Percentiles rank a stretch among this genome's conserved stretches.
Evolutionary conservation across 2,797 vertebrate genomes (phyloP).

Genomic region (Dallia pectoralis): DNA sequence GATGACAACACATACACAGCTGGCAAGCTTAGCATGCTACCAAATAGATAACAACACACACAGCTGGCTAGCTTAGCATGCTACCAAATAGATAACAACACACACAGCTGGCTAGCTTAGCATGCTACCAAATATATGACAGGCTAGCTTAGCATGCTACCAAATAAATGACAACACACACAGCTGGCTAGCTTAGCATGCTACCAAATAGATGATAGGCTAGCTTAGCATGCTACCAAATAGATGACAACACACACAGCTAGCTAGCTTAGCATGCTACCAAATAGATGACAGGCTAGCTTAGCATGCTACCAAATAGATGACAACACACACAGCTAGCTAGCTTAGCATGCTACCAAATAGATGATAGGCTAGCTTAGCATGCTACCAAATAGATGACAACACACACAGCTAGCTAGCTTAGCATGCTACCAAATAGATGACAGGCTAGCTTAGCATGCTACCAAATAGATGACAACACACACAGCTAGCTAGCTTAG

Average conservation of each 20-base stretch:
- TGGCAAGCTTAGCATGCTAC: neutral
- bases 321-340: slow-evolving; percentile 20
- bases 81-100: slow-evolving; percentile 1
- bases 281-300: no score
- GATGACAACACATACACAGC: slow-evolving; percentile 17
- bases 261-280: slow-evolving; percentile 1
- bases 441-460: slow-evolving; percentile 12
- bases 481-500: no score
- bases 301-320: no score
- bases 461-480: neutral
- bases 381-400: slow-evolving; percentile 18
- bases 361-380: no score
- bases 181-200: no score
- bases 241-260: slow-evolving; percentile 18
- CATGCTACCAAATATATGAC: neutral
- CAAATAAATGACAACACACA: no score
- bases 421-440: slow-evolving; percentile 6
- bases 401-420: slow-evolving; percentile 14
- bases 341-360: slow-evolving; percentile 1
- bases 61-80: no score
- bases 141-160: no score
- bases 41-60: no score
- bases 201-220: slow-evolving; percentile 2
- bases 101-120: no score
- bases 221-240: slow-evolving; percentile 6